Conservation (phyloP, 2,113 vertebrate genomes). For the Cricetomys ansorgei region DNA sequence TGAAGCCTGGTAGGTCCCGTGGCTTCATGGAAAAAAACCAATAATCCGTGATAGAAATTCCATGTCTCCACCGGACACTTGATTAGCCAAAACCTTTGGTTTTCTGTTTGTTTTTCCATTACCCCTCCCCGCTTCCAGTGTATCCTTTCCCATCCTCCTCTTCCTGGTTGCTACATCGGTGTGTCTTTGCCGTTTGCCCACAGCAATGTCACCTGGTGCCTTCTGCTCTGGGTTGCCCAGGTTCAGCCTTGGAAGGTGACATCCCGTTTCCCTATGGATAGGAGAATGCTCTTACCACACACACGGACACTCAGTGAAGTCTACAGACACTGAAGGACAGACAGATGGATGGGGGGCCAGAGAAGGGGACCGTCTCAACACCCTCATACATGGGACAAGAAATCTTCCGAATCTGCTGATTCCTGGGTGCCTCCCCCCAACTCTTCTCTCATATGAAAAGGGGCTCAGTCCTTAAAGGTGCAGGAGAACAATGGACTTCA, state of each 20-base stretch:
- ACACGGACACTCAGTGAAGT: constrained; percentile 50
- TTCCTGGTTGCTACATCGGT: background rate
- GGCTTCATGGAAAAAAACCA: constrained; percentile 76
- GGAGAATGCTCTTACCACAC: background rate
- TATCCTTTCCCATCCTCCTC: background rate
- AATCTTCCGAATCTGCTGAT: background rate
- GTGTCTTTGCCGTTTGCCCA: background rate
- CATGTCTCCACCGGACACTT: constrained; percentile 86
- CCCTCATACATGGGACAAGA: constrained; percentile 62
- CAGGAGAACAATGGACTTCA: constrained; percentile 67
- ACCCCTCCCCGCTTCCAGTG: background rate
- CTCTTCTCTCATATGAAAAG: constrained; percentile 13
- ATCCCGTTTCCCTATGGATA: constrained; percentile 60
- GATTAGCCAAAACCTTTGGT: constrained; percentile 94
- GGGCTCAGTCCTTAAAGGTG: constrained; percentile 61
- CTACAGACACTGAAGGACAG: constrained; percentile 78
- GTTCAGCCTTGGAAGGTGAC: constrained; percentile 23
- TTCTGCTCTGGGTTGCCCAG: background rate
- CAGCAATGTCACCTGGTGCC: background rate
- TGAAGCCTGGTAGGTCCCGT: constrained; percentile 55
- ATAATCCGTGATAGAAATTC: constrained; percentile 80
- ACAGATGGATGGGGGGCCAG: constrained; percentile 71
- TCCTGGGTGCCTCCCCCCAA: background rate
- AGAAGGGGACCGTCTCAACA: constrained; percentile 68
- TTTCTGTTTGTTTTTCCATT: constrained; percentile 91